Base-by-base conservation (phyloP, 2,888 invertebrate species). In the Anthophora plumipes region DNA sequence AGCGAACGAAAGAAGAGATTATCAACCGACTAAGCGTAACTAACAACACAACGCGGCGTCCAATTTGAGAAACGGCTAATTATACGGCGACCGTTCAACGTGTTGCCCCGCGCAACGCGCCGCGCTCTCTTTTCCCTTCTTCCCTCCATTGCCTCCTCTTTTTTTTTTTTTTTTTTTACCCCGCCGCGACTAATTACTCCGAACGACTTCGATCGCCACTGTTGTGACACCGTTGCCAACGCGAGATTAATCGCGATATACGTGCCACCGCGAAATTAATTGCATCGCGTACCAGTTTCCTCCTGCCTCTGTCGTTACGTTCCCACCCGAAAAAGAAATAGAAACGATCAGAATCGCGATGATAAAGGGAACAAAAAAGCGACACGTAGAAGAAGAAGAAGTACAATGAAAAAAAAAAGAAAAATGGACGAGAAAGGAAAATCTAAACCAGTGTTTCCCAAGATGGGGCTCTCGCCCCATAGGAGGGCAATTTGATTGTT, bases 41-140 rank as follows among this genome's bases (percentile, higher is more conserved):
- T 89, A 91, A 92, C 92, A 91, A 92, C 91, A 91, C 91, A 57
- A 63, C 55, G 91, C 91, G 90, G 89, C 89, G 90, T 89, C 90
- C 90, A 89, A 91, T 90, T 91, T 90, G 92, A 92, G 91, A 92
- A 93, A 76, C 75, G 52, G 73, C 82, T 85, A 82, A 82, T 79
- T 81, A 79, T 41, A 75, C 60, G 68, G 54, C 60, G 50, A 63
- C 50, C 61, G 54, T 25, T n/a, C 59, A 48, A 41, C 55, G 31
- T 52, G 43, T 55, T 46, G 31, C 48, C 11, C 48, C 31, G 14
- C 46, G n/a, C 59, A 20, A 31, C 25, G 37, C 8, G 68, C 12
- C 54, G 57, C 46, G 59, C 52, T 48, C 52, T 64, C 60, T 61
- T 74, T 61, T 46, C 46, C 66, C 22, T 6, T 41, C 61, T 54